Conservation (phyloP, 1,140 invertebrate species). For the Euwallacea similis region DNA sequence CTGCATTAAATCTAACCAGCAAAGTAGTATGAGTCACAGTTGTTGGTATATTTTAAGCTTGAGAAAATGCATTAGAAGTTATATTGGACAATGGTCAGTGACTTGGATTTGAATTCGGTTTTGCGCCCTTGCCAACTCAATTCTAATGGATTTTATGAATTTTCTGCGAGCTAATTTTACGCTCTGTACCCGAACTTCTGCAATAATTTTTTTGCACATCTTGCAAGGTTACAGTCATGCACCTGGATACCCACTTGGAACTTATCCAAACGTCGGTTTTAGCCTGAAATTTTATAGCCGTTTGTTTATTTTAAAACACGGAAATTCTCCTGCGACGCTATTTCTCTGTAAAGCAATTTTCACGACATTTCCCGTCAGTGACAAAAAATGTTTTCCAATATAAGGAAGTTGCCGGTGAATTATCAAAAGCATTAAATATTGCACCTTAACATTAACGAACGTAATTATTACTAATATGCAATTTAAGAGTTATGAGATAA, state of each 20-base stretch:
- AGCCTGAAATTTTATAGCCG: neutral
- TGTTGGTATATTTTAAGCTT: too few species aligned
- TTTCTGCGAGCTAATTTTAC: conserved; percentile 1
- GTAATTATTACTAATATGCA: too few species aligned
- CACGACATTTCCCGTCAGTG: neutral
- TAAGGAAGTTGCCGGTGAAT: too few species aligned
- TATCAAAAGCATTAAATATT: too few species aligned
- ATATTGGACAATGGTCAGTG: too few species aligned
- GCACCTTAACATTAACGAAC: too few species aligned
- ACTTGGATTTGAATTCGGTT: too few species aligned
- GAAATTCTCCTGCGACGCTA: neutral
- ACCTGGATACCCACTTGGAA: conserved; percentile 28
- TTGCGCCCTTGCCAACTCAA: neutral
- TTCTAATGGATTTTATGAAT: neutral
- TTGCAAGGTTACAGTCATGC: conserved; percentile 21
- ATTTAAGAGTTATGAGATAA: too few species aligned
- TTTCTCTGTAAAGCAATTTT: neutral
- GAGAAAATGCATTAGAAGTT: too few species aligned
- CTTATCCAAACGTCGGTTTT: conserved; percentile 6
- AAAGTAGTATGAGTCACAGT: too few species aligned
- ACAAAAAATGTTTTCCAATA: too few species aligned
- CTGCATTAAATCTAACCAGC: too few species aligned
- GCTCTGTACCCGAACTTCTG: neutral
- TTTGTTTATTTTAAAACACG: neutral
- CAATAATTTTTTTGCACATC: neutral